These are phyloP conservation scores for Nasonia oneida DNA, from an alignment of 2,888 invertebrate genomes.

Conservation along the genomic window DNA sequence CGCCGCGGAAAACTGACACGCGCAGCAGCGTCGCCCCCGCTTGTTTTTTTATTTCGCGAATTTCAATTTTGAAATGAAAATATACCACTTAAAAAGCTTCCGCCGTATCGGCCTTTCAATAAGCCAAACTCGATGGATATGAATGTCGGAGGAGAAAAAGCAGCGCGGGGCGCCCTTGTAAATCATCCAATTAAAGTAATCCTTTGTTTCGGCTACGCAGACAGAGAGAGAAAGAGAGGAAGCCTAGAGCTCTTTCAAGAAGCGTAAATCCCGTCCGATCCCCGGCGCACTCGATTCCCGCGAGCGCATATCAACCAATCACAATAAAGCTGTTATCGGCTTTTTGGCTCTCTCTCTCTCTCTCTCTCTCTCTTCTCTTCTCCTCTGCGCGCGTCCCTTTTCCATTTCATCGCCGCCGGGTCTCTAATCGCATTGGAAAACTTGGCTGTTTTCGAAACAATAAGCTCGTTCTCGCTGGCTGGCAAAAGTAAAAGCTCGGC, in stretches of 20 bases:
- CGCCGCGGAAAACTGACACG: conserved; percentile 39
- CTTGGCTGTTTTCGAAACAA: conserved; percentile 63
- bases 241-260: conserved; percentile 41
- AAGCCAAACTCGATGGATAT: background rate
- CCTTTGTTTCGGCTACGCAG: conserved; percentile 46
- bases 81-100: background rate
- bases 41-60: background rate
- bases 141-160: background rate
- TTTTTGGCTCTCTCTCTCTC: conserved; percentile 43
- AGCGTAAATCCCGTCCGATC: conserved; percentile 51
- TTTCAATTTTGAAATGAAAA: background rate
- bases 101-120: background rate
- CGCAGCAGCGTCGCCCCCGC: conserved; percentile 28
- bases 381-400: background rate
- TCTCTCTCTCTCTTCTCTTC: background rate
- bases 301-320: conserved; percentile 59
- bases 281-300: conserved; percentile 42
- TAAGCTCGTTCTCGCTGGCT: conserved; percentile 38
- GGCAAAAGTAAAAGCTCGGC: conserved; percentile 59
- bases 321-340: conserved; percentile 60
- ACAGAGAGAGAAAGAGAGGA: too few species aligned
- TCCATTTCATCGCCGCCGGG: background rate
- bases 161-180: background rate
- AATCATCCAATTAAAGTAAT: conserved; percentile 56
- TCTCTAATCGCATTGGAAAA: conserved; percentile 63